These are phyloP conservation scores for Panonychus citri DNA, from an alignment of 1,140 invertebrate genomes.

Conservation along the genomic window DNA sequence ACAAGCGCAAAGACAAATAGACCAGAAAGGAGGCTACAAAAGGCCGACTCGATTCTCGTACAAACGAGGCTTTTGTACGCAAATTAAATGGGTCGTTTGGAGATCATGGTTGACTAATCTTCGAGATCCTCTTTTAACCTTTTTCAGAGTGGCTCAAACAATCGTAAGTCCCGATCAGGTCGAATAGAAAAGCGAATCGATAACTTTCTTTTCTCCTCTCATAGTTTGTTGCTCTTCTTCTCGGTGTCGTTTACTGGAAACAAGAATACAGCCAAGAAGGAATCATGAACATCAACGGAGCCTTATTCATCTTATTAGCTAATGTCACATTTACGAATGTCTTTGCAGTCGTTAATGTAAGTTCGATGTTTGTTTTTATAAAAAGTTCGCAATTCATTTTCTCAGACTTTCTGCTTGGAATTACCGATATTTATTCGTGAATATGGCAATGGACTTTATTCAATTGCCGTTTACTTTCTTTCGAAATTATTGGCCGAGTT, in stretches of 20 bases:
- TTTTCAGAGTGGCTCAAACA: conserved; percentile 64
- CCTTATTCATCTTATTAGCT: conserved; percentile 71
- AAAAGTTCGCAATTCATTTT: conserved; percentile 8
- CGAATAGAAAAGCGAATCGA: not conserved
- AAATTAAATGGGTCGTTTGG: conserved; percentile 71
- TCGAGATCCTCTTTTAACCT: conserved; percentile 68
- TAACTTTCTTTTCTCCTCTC: not conserved
- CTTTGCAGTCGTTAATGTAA: conserved; percentile 63
- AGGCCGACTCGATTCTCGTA: not conserved
- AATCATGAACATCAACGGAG: conserved; percentile 85
- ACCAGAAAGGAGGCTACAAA: not conserved
- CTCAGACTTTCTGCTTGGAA: conserved; percentile 72
- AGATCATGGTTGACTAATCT: conserved; percentile 61
- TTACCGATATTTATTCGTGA: conserved; percentile 74
- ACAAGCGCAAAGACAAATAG: not conserved
- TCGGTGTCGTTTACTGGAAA: conserved; percentile 68
- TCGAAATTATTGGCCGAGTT: conserved; percentile 59
- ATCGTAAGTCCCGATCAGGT: conserved; percentile 35
- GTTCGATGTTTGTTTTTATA: conserved; percentile 19
- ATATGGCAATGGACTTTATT: conserved; percentile 71
- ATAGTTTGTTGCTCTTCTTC: conserved; percentile 56
- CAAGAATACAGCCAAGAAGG: conserved; percentile 62
- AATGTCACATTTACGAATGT: conserved; percentile 86
- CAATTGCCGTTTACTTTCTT: conserved; percentile 75
- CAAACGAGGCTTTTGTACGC: conserved; percentile 59